phyloP scores from a whole-genome alignment of 2,888 invertebrate genomes.

The Pycnomerus fuliginosus region DNA sequence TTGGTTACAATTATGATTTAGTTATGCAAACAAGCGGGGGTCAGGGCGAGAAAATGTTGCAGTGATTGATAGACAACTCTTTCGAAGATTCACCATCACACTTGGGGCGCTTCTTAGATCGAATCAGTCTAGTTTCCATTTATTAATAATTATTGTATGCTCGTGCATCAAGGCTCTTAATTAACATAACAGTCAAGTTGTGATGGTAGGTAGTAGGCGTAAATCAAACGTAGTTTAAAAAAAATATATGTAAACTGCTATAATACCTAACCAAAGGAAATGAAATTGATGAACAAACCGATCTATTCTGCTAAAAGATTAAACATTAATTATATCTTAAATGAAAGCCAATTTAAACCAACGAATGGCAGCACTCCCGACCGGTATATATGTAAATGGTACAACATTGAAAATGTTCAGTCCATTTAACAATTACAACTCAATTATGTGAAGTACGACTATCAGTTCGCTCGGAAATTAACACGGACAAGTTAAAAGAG shows the following conservation, averaged over 20 bases:
- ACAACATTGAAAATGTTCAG: slow-evolving; percentile 50
- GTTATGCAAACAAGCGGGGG: slow-evolving; percentile 54
- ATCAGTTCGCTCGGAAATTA: slow-evolving; percentile 53
- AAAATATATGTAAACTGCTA: too few species aligned
- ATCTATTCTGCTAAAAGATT: slow-evolving; percentile 19
- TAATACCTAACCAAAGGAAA: slow-evolving; percentile 21
- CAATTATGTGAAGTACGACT: slow-evolving; percentile 53
- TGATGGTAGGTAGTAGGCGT: too few species aligned
- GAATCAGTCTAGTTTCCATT: too few species aligned
- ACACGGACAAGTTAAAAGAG: slow-evolving; percentile 51
- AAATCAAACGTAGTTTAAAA: too few species aligned
- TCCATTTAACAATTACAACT: slow-evolving; percentile 54
- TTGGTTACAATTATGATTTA: slow-evolving; percentile 53
- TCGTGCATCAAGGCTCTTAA: too few species aligned
- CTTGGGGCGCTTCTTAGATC: slow-evolving; percentile 45
- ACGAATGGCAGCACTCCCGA: slow-evolving; percentile 35
- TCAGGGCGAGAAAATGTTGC: slow-evolving; percentile 37
- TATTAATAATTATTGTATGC: too few species aligned
- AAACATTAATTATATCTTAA: slow-evolving; percentile 40
- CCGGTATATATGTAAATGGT: slow-evolving; percentile 51
- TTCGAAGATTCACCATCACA: slow-evolving; percentile 42
- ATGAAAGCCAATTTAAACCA: slow-evolving; percentile 40
- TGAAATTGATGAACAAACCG: slow-evolving; percentile 13
- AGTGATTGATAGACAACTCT: slow-evolving; percentile 47
- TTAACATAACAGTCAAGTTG: too few species aligned